These are phyloP conservation scores for Rhorus exstirpatorius DNA, from an alignment of 2,888 invertebrate genomes.

Conservation along the genomic window DNA sequence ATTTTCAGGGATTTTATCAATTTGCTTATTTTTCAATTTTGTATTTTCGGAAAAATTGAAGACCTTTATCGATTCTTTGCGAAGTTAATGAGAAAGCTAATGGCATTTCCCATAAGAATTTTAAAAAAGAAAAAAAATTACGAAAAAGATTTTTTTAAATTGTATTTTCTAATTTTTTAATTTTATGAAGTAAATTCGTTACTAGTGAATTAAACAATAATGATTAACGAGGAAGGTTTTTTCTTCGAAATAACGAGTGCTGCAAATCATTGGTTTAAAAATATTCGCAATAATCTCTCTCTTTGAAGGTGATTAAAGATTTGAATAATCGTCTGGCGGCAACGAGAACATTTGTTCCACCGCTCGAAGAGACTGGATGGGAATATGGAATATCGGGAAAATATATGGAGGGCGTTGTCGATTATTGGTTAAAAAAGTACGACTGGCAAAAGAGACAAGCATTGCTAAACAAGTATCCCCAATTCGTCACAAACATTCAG, in stretches of 20 bases:
- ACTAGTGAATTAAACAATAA: too few species aligned
- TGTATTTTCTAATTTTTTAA: background rate
- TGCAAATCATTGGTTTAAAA: too few species aligned
- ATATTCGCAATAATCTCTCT: background rate
- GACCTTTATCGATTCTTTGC: too few species aligned
- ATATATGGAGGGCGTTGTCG: slow-evolving; percentile 89
- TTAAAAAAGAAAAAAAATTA: too few species aligned
- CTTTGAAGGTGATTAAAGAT: slow-evolving; percentile 88
- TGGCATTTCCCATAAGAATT: too few species aligned
- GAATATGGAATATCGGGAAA: slow-evolving; percentile 93
- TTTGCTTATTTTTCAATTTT: too few species aligned
- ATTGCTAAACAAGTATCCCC: slow-evolving; percentile 91
- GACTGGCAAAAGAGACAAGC: slow-evolving; percentile 91
- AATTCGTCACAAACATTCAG: slow-evolving; percentile 92
- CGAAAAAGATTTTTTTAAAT: too few species aligned
- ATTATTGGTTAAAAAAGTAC: slow-evolving; percentile 93
- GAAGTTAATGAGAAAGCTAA: too few species aligned
- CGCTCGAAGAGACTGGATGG: slow-evolving; percentile 90
- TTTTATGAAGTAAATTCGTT: slow-evolving; percentile 22
- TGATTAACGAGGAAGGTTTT: too few species aligned
- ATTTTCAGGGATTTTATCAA: too few species aligned
- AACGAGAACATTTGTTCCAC: slow-evolving; percentile 87
- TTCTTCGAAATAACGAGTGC: too few species aligned
- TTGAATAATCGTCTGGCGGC: slow-evolving; percentile 88
- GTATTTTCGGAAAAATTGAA: too few species aligned